Evolutionary conservation across 2,888 invertebrate genomes (phyloP), one percentile per base, ranked within the genome.

Genomic region (Oligia latruncula): DNA sequence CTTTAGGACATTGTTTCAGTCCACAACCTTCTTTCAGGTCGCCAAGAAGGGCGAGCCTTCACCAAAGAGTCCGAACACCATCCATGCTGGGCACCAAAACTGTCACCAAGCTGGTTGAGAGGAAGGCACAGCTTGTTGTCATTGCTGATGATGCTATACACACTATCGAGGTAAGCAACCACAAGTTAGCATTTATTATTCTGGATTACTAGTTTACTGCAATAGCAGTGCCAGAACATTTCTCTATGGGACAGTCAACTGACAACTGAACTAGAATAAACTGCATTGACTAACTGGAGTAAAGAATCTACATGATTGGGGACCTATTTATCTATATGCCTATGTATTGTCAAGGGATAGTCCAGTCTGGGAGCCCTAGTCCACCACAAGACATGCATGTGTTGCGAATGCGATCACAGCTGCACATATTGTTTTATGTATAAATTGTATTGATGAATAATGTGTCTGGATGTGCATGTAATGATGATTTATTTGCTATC

Each of bases 111-210:
- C 97, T 99, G 40, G 98, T 99, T 15, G 99, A 99, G 96, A 99
- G 99, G 96, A 99, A 99, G 97, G 99, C 99, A 60, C 99, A 99
- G 95, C 97, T 99, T 86, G 99, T 99, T 29, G 98, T 99, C 90
- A 99, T 99, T 92, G 99, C 99, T 77, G 40, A 99, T 93, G 99
- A 99, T 97, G 99, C 99, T 60, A 99, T n/a, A 60, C n/a, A 99
- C 94, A 99, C 99, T 58, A 98, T 99, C 95, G 99, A 99, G 98
- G 99, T 68, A 43, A 46, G 17, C 9, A 49, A 17, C 6, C 29
- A 49, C 9, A 67, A 8, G 9, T 67, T 17, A 2, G 8, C 43
- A n/a, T 40, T 43, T 67, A 2, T n/a, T 17, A 67, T n/a, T 43
- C 0, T 46, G 46, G 17, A n/a, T 29, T 46, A 4, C 8, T 67